Evolutionary conservation across 1,140 invertebrate genomes (phyloP).

Genomic region (Matsumurasca onukii): DNA sequence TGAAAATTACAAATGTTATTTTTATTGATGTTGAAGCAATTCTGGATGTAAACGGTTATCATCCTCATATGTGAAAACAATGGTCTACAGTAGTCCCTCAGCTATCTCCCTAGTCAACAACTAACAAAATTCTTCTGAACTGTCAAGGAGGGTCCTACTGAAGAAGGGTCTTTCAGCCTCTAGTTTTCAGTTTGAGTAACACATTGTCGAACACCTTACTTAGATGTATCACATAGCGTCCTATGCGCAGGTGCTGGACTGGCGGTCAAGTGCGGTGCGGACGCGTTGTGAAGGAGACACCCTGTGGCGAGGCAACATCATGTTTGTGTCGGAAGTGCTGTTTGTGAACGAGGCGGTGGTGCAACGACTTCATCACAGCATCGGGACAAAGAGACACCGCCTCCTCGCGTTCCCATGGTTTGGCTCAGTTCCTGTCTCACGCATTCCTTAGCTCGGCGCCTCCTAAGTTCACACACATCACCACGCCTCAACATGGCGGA

Average conservation of each 20-base stretch:
- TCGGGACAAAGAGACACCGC: conserved; percentile 62
- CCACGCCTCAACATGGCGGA: conserved; percentile 58
- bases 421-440: conserved; percentile 61
- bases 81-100: too few species aligned
- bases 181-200: too few species aligned
- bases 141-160: too few species aligned
- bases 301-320: conserved; percentile 59
- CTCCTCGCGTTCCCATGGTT: conserved; percentile 62
- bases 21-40: too few species aligned
- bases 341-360: conserved; percentile 61
- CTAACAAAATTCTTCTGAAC: too few species aligned
- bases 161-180: too few species aligned
- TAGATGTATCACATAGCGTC: too few species aligned
- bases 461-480: conserved; percentile 55
- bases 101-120: too few species aligned
- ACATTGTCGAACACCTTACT: too few species aligned
- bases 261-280: conserved; percentile 56
- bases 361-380: conserved; percentile 57
- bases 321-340: conserved; percentile 60
- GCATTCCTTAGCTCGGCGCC: conserved; percentile 60
- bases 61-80: too few species aligned
- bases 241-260: conserved; percentile 48
- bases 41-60: too few species aligned
- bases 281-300: conserved; percentile 59
- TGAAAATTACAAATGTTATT: too few species aligned